Evolutionary conservation across 1,140 invertebrate genomes (phyloP), one percentile per base, ranked within the genome.

Genomic region (Agrypnia vestita): DNA sequence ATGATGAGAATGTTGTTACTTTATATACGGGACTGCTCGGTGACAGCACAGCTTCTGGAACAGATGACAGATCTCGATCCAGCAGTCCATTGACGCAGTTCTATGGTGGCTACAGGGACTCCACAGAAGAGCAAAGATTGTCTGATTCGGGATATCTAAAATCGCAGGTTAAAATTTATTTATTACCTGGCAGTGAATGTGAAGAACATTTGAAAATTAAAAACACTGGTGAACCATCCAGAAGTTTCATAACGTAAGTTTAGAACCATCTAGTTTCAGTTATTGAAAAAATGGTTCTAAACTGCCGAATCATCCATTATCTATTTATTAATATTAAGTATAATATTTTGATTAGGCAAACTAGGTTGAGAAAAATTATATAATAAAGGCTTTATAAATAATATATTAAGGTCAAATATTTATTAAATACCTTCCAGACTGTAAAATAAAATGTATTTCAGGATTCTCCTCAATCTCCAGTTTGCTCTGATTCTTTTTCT

Each of bases 401-500:
- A 35, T 35, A 35, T 35, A 35, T 35, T 35, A 3, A 6, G 25
- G 25, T 35, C 25, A 1, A 1, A 35, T 35, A 35, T 35, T 6
- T 35, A 6, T 35, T 35, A 35, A 35, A 35, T 35, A 3, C 25
- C 25, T 35, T 35, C 25, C 6, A 6, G 25, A 35, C 6, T 35
- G 25, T 35, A 3, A 35, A 3, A 35, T 35, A 35, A 35, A 35
- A 35, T 35, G 25, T 35, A 35, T 35, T 75, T n/a, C 64, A 80
- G 74, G 79, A 80, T 72, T 80, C 79, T n/a, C 79, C 79, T 19
- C 79, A 76, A 73, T 80, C 79, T 3, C 79, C 79, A 0, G 51
- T 72, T 9, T 77, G 64, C 43, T 80, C 78, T 7, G 78, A 80
- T 35, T 75, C 79, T 7, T 80, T 80, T 46, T 80, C 79, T 6